Percentiles rank a stretch among this genome's conserved stretches.
Evolutionary conservation across 2,888 invertebrate species (phyloP).

Genomic region (Litoditis marina): DNA sequence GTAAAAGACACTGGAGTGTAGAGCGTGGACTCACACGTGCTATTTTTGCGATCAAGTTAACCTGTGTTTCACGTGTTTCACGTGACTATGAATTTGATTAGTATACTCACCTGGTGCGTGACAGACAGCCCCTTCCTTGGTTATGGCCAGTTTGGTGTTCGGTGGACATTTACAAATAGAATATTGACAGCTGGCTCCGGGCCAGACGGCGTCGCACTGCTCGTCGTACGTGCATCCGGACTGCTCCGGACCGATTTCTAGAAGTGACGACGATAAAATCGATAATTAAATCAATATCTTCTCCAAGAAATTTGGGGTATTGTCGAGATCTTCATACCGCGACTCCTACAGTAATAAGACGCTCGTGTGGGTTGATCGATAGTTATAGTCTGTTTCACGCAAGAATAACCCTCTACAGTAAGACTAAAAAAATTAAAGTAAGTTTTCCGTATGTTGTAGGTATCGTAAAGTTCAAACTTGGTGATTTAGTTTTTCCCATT

Average conservation of each 20-base stretch:
- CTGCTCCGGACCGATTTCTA: constrained; percentile 50
- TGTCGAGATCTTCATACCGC: too few species aligned
- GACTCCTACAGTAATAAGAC: too few species aligned
- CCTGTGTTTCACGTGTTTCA: too few species aligned
- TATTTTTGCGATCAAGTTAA: too few species aligned
- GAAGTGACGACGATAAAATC: not conserved
- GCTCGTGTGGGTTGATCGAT: too few species aligned
- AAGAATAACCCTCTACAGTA: too few species aligned
- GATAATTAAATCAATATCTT: not conserved
- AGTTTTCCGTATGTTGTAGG: too few species aligned
- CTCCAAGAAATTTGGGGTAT: not conserved
- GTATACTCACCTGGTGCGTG: constrained; percentile 37
- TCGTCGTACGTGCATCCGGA: constrained; percentile 52
- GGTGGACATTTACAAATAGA: constrained; percentile 45
- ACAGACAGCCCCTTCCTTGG: constrained; percentile 55
- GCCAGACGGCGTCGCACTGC: constrained; percentile 57
- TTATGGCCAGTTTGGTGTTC: constrained; percentile 32
- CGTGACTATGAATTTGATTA: not conserved
- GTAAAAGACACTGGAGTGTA: too few species aligned
- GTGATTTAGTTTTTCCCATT: too few species aligned
- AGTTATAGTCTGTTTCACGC: too few species aligned
- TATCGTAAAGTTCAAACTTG: too few species aligned
- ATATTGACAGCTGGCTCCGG: constrained; percentile 27
- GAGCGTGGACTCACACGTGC: too few species aligned
- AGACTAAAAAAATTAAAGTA: not conserved